Conservation (phyloP, 2,888 invertebrate genomes). For the Liodrosophila aerea region DNA sequence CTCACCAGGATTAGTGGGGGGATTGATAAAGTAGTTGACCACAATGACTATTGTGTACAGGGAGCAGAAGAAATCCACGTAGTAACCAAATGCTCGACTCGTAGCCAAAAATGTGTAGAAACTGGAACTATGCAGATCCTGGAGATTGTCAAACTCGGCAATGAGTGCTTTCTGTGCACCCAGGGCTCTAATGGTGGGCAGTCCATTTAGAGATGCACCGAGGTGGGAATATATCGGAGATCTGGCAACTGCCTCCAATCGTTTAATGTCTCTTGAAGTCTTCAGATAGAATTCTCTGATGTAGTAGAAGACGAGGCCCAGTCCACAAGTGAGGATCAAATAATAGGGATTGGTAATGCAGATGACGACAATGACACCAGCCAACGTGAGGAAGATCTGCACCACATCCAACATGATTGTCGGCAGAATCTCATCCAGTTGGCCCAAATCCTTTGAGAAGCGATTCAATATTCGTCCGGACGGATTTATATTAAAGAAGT, state of each 20-base stretch:
- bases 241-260: constrained; percentile 91
- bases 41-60: constrained; percentile 93
- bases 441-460: constrained; percentile 93
- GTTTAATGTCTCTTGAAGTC: constrained; percentile 91
- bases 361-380: constrained; percentile 91
- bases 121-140: constrained; percentile 93
- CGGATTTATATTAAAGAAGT: constrained; percentile 94
- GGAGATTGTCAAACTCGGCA: constrained; percentile 90
- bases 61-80: constrained; percentile 94
- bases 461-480: constrained; percentile 92
- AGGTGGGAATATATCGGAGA: constrained; percentile 97
- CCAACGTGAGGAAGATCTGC: constrained; percentile 90
- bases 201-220: constrained; percentile 93
- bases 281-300: constrained; percentile 89
- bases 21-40: constrained; percentile 90
- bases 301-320: constrained; percentile 88
- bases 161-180: constrained; percentile 90
- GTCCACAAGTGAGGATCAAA: constrained; percentile 87
- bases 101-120: constrained; percentile 95
- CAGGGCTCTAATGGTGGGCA: constrained; percentile 95
- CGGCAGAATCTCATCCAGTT: constrained; percentile 83
- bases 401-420: constrained; percentile 81
- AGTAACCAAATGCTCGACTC: constrained; percentile 96
- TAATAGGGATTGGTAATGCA: constrained; percentile 89
- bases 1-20: constrained; percentile 87